Conservation (phyloP, 2,113 vertebrate species). For the Cebidichthys violaceus region DNA sequence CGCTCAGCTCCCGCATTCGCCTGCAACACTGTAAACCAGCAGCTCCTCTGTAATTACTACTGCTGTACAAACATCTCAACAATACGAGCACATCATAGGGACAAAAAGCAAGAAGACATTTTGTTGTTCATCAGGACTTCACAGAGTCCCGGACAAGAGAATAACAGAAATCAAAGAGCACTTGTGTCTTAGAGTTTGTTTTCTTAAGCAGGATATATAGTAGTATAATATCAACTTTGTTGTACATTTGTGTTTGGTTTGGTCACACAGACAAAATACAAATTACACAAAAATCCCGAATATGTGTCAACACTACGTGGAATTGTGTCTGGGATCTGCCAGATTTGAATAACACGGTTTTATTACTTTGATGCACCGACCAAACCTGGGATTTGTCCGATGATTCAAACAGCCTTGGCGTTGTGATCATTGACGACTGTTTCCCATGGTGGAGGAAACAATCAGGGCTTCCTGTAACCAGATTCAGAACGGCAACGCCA, state of each 20-base stretch:
- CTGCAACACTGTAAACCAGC: conserved; percentile 31
- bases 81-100: conserved; percentile 38
- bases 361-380: too few relatives aligned
- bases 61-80: conserved; percentile 56
- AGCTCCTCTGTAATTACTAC: conserved; percentile 41
- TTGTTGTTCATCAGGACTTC: conserved; percentile 61
- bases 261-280: background rate
- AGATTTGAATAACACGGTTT: too few relatives aligned
- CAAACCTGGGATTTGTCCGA: background rate
- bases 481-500: background rate
- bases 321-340: background rate
- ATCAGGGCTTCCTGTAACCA: too few relatives aligned
- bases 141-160: conserved; percentile 37
- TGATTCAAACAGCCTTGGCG: background rate
- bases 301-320: background rate
- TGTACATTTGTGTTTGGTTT: conserved; percentile 13
- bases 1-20: background rate
- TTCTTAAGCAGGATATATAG: background rate
- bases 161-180: background rate
- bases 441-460: background rate
- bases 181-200: conserved; percentile 2
- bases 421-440: background rate
- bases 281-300: background rate
- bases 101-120: conserved; percentile 54
- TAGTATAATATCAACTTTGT: background rate